These are phyloP conservation scores for Bombylius discolor DNA, from an alignment of 2,888 invertebrate genomes.

Conservation along the genomic window DNA sequence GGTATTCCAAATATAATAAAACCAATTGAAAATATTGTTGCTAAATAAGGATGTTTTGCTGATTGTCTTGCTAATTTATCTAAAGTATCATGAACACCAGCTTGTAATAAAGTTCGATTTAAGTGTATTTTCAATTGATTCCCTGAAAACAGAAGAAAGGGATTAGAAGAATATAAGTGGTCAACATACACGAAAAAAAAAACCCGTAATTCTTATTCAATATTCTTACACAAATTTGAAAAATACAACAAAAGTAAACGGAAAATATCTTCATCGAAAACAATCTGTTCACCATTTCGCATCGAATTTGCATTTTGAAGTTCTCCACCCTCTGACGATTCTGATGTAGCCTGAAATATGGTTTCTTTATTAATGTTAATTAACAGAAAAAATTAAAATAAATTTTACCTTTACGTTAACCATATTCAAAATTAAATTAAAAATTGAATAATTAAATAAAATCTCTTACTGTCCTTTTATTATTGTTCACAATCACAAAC, in stretches of 20 bases:
- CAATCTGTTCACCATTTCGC: not conserved
- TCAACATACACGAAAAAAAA: not conserved
- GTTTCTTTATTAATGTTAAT: too few relatives aligned
- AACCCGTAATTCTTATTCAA: too few relatives aligned
- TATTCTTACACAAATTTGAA: not conserved
- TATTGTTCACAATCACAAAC: too few relatives aligned
- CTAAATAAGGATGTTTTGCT: conserved; percentile 17
- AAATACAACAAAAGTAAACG: not conserved
- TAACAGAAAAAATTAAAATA: too few relatives aligned
- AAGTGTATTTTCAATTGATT: not conserved
- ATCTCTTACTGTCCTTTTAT: too few relatives aligned
- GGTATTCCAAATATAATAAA: conserved; percentile 22
- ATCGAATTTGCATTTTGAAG: too few relatives aligned
- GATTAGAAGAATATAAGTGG: not conserved
- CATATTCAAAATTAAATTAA: too few relatives aligned
- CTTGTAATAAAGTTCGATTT: conserved; percentile 3
- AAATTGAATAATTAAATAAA: too few relatives aligned
- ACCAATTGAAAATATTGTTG: conserved; percentile 11
- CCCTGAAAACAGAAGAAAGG: not conserved
- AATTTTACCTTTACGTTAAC: too few relatives aligned
- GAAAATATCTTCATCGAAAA: not conserved
- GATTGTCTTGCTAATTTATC: conserved; percentile 15
- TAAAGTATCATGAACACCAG: conserved; percentile 13
- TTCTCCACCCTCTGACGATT: too few relatives aligned
- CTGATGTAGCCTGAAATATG: too few relatives aligned